Evolutionary conservation across 2,797 vertebrate species (phyloP).

Genomic region (Ctenochaetus hawaiiensis): DNA sequence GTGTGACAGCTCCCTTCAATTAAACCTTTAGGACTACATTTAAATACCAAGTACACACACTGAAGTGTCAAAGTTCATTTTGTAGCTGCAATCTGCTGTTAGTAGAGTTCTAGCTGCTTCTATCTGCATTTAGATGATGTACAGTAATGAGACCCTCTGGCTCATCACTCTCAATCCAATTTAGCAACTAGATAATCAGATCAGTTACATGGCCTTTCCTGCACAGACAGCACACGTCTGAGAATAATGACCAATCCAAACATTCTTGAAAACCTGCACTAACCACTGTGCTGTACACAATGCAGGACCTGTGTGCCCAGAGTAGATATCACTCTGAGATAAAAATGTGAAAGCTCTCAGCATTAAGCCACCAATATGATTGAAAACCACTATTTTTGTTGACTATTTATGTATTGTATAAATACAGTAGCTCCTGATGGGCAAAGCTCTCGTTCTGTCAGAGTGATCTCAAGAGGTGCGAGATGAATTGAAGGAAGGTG

Average conservation of each 20-base stretch:
- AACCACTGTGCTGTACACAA: neutral
- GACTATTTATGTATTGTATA: too few relatives aligned
- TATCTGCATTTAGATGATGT: conserved; percentile 45
- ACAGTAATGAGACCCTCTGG: conserved; percentile 36
- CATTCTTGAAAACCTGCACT: conserved; percentile 10
- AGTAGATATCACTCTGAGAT: conserved; percentile 2
- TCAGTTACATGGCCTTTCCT: conserved; percentile 39
- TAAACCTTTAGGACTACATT: conserved; percentile 2
- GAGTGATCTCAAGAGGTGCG: conserved; percentile 45
- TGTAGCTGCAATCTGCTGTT: conserved; percentile 17
- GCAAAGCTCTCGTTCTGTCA: conserved; percentile 48
- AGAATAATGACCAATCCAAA: conserved; percentile 25
- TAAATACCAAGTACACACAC: conserved; percentile 12
- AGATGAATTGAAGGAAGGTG: conserved; percentile 24
- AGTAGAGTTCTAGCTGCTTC: conserved; percentile 16
- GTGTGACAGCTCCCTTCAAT: conserved; percentile 3
- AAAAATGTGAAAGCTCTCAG: conserved; percentile 18
- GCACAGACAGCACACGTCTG: conserved; percentile 36
- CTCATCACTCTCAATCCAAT: conserved; percentile 61
- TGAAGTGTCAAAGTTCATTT: conserved; percentile 36
- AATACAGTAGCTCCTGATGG: conserved; percentile 41
- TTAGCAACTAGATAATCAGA: conserved; percentile 59
- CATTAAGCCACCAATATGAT: conserved; percentile 23
- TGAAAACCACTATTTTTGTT: conserved; percentile 45
- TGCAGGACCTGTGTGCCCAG: conserved; percentile 5